Evolutionary conservation across 2,888 invertebrate species (phyloP).

Genomic region (Suillia variegata): DNA sequence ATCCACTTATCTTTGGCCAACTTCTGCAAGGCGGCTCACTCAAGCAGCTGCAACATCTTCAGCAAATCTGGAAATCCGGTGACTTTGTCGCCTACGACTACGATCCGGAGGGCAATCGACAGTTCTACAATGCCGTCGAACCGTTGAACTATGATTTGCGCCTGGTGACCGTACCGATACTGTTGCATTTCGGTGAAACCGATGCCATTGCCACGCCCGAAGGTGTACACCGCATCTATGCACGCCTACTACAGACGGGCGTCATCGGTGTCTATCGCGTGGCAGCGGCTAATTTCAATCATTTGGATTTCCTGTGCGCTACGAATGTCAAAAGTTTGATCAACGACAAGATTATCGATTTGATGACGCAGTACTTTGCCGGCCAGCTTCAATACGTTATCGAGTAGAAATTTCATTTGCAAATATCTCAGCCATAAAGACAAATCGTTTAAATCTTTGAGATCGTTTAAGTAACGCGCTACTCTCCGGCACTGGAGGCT

Average conservation of each 20-base stretch:
- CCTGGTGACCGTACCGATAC: constrained; percentile 39
- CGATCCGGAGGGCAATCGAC: constrained; percentile 43
- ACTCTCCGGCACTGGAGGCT: no score
- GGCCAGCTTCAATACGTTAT: constrained; percentile 45
- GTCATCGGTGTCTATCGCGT: constrained; percentile 46
- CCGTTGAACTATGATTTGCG: constrained; percentile 44
- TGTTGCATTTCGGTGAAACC: constrained; percentile 49
- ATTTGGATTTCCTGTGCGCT: constrained; percentile 50
- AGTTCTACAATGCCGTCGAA: constrained; percentile 41
- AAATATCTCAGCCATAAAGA: neutral
- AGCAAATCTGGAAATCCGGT: constrained; percentile 52
- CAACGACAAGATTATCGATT: constrained; percentile 46
- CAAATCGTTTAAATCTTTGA: neutral
- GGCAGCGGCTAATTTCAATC: constrained; percentile 44
- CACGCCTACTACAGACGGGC: constrained; percentile 35
- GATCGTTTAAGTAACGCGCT: no score
- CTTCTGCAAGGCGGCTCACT: constrained; percentile 49
- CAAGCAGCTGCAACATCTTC: constrained; percentile 45
- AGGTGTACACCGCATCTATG: constrained; percentile 49
- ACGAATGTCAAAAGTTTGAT: constrained; percentile 41
- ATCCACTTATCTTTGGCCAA: constrained; percentile 45
- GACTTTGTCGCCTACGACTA: constrained; percentile 53
- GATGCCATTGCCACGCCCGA: constrained; percentile 51
- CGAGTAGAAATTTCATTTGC: constrained; percentile 35
- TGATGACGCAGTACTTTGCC: constrained; percentile 43